Base-by-base conservation (phyloP, 2,113 vertebrate genomes). In the Chauna torquata region DNA sequence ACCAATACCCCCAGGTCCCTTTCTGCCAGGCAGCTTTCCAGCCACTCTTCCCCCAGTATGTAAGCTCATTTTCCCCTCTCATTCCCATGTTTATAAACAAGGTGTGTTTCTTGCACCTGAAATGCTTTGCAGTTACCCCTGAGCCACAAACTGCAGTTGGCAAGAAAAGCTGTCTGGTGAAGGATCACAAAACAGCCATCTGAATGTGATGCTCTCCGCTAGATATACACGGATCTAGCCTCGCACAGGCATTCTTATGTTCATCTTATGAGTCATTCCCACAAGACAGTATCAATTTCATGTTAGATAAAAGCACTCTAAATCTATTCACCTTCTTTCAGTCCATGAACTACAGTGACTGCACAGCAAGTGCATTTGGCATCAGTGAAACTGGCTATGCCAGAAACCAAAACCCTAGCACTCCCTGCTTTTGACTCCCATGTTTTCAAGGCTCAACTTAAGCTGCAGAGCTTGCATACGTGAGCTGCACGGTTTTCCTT, bases 231-330 rank as follows among this genome's bases (percentile, higher is more conserved):
- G 0, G 55, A 38, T 79, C 77, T 58, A 44, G 84, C 52, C 83
- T 22, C 23, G 55, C 34, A 52, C 77, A 92, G 72, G 55, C 32
- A 55, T 68, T 72, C 65, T 78, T 40, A 50, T 34, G 77, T 59
- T 95, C 54, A 77, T 90, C 91, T 84, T 38, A 82, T 58, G 94
- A 94, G 86, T 52, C 77, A 52, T 76, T 90, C 91, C 92, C 95
- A 12, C 34, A 96, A 93, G 86, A 82, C 76, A 61, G 50, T 65
- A 95, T 91, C 96, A 94, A 82, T 88, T 92, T 91, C 74, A 11
- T 16, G 66, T 89, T 36, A 89, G 86, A 88, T 89, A 79, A 93
- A 93, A 96, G 69, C 88, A 80, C 55, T 91, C 34, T 81, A 90
- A 94, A 88, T 64, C 79, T 95, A 80, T 50, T 87, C 79, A 59